A percentile compares a stretch with the other conserved stretches of the same genome.
phyloP scores from a whole-genome alignment of 2,888 invertebrate genomes.

The Idaea dimidiata region DNA sequence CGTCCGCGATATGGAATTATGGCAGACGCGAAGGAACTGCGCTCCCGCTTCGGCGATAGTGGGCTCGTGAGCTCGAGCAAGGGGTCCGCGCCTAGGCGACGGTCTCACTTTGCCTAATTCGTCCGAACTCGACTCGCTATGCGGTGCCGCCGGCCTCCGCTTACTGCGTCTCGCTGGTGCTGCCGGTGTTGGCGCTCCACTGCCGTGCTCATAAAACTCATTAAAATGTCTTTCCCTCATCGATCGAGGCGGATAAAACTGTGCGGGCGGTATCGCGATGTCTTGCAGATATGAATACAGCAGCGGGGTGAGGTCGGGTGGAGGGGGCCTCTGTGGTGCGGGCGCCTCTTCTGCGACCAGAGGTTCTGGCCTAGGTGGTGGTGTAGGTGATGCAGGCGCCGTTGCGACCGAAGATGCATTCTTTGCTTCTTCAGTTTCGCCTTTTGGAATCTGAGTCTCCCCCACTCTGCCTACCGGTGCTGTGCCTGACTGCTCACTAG shows the following conservation, averaged over 20 bases:
- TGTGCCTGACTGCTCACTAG: too few relatives aligned
- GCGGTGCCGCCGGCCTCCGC: constrained; percentile 58
- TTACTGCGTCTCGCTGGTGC: constrained; percentile 74
- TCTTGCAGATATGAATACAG: constrained; percentile 79
- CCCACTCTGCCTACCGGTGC: constrained; percentile 63
- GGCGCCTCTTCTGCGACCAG: constrained; percentile 45
- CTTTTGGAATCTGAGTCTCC: constrained; percentile 65
- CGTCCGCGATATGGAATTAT: constrained; percentile 82
- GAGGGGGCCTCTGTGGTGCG: constrained; percentile 72
- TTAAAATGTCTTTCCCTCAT: constrained; percentile 56
- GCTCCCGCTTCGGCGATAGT: constrained; percentile 85
- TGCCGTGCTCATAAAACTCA: constrained; percentile 52
- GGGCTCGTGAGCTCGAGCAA: constrained; percentile 79
- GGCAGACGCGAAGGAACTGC: constrained; percentile 86
- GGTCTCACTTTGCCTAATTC: constrained; percentile 73
- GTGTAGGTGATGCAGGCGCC: constrained; percentile 27
- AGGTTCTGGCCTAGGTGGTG: constrained; percentile 33
- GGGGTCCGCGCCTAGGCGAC: constrained; percentile 59
- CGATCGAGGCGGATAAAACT: constrained; percentile 69
- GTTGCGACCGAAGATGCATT: constrained; percentile 24
- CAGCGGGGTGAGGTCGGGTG: constrained; percentile 70
- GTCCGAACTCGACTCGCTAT: constrained; percentile 76
- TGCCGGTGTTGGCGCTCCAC: constrained; percentile 61
- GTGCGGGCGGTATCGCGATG: constrained; percentile 69
- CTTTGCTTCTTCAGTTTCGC: constrained; percentile 29